phyloP scores from a whole-genome alignment of 1,140 invertebrate genomes.

The Stegodyphus mimosarum region DNA sequence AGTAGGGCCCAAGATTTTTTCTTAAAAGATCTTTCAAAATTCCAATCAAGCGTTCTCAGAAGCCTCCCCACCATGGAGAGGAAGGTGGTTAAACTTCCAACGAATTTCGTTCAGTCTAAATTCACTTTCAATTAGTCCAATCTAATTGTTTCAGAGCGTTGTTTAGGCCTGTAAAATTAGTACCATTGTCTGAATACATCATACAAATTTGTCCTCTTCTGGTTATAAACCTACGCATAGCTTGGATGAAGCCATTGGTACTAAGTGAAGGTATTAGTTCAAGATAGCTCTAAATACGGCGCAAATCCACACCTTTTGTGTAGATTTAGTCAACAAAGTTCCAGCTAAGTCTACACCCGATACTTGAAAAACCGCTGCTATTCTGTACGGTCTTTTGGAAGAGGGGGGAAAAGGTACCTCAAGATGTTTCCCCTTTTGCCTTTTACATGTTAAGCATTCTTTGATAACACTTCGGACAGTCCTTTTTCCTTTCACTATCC shows the following conservation, averaged over 20 bases:
- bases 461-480: slow-evolving; percentile 11
- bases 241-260: slow-evolving; percentile 67
- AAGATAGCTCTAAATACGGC: slow-evolving; percentile 64
- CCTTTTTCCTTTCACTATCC: slow-evolving; percentile 18
- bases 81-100: slow-evolving; percentile 1
- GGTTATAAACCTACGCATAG: slow-evolving; percentile 68
- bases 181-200: slow-evolving; percentile 67
- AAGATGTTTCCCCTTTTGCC: neutral
- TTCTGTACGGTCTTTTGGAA: slow-evolving; percentile 63
- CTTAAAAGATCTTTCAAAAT: slow-evolving; percentile 12
- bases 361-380: slow-evolving; percentile 65
- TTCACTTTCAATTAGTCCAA: neutral
- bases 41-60: slow-evolving; percentile 3
- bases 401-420: slow-evolving; percentile 37
- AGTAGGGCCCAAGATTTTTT: neutral
- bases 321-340: slow-evolving; percentile 63
- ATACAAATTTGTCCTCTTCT: slow-evolving; percentile 64
- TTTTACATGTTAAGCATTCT: slow-evolving; percentile 9
- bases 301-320: slow-evolving; percentile 33
- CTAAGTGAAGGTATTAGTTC: slow-evolving; percentile 67
- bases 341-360: slow-evolving; percentile 66
- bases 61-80: slow-evolving; percentile 1
- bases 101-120: slow-evolving; percentile 2
- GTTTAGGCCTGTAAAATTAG: slow-evolving; percentile 67
- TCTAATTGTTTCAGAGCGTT: slow-evolving; percentile 58